Evolutionary conservation across 30 jellyfish, hydroid and myxozoan genomes (phyloP).

Genomic region (Aurelia coerulea): DNA sequence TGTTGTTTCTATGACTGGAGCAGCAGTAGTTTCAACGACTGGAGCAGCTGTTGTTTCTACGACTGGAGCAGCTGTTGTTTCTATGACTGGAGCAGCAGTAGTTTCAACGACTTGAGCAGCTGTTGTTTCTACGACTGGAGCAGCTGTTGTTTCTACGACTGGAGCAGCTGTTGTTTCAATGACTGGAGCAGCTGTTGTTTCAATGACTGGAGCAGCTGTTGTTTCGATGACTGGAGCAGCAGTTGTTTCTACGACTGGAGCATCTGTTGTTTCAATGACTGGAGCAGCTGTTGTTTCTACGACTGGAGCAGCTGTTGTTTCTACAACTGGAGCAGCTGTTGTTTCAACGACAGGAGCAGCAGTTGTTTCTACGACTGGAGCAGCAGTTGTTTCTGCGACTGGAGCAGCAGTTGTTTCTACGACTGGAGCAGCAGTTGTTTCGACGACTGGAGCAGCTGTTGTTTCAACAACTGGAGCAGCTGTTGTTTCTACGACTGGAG

Average conservation of each 20-base stretch:
- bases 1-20: conserved; percentile 14
- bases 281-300: conserved; percentile 12
- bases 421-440: no score
- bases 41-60: conserved; percentile 44
- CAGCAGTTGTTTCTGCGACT: no score
- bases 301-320: conserved; percentile 17
- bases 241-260: no score
- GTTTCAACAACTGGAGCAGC: no score
- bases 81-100: not conserved
- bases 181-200: no score
- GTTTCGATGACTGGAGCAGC: no score
- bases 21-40: conserved; percentile 45
- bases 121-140: conserved; percentile 35
- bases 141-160: conserved; percentile 3
- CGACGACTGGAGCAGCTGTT: no score
- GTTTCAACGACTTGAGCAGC: conserved; percentile 8
- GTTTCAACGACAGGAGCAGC: conserved; percentile 20
- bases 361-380: not conserved
- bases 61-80: conserved; percentile 27
- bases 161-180: conserved; percentile 12
- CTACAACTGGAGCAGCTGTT: conserved; percentile 21
- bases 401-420: no score
- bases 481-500: no score
- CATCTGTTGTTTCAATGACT: no score
- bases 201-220: no score